These are phyloP conservation scores for Batillaria attramentaria DNA, from an alignment of 1,140 invertebrate genomes.

Conservation along the genomic window DNA sequence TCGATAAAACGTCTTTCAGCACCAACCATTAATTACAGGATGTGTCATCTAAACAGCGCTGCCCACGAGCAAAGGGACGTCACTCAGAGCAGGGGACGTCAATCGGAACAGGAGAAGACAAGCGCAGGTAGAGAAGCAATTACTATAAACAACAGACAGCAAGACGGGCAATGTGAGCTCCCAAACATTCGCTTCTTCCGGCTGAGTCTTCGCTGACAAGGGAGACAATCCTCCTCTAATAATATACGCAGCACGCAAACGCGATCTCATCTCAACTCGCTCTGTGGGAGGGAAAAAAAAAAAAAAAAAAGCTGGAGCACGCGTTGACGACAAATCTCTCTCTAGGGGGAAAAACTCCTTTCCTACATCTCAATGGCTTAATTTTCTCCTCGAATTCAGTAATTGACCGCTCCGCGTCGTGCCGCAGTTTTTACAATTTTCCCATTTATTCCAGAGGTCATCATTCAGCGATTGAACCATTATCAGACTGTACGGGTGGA, in stretches of 20 bases:
- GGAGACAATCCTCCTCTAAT: neutral
- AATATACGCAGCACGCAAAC: slow-evolving; percentile 8
- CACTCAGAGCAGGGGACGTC: neutral
- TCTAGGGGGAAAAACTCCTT: neutral
- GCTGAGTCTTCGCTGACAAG: slow-evolving; percentile 12
- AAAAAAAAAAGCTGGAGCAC: neutral
- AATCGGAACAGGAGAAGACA: too few relatives aligned
- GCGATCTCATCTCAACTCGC: slow-evolving; percentile 1
- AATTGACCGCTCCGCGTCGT: slow-evolving; percentile 7
- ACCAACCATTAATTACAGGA: neutral
- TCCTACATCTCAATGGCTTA: slow-evolving; percentile 9
- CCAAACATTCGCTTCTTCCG: neutral
- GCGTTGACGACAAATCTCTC: slow-evolving; percentile 8
- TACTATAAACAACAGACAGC: slow-evolving; percentile 1
- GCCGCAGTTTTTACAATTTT: neutral
- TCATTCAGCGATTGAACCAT: slow-evolving; percentile 12
- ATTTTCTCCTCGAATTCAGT: slow-evolving; percentile 18
- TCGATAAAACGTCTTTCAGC: neutral
- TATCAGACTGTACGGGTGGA: neutral
- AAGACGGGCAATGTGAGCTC: neutral
- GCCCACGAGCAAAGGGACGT: neutral
- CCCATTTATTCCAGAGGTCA: neutral
- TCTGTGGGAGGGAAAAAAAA: neutral
- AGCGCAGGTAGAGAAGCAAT: slow-evolving; percentile 15
- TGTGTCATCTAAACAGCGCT: slow-evolving; percentile 8